Evolutionary conservation across 2,113 vertebrate species (phyloP), one percentile per base, ranked within the genome.

Genomic region (Eupsittula cactorum): DNA sequence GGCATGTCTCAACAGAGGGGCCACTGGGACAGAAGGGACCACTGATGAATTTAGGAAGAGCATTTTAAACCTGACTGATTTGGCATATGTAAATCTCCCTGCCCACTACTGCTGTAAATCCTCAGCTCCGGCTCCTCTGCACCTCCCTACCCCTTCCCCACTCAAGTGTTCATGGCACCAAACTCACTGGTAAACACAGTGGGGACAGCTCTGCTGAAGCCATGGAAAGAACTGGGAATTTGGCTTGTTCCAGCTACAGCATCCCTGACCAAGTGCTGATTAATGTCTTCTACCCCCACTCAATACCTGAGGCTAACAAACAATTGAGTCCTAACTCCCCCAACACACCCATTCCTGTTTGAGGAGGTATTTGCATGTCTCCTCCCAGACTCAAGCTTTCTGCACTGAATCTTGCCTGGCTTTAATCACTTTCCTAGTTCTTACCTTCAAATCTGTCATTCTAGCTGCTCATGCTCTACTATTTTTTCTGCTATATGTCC

Each of bases 171-270:
- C 15, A 39, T 0, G 4, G 52, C 35, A 44, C 41, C n/a, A 74
- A 57, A 41, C 6, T 62, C 41, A 37, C 5, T 16, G 4, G 1
- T 25, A 15, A 74, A 55, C 21, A 10, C 1, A 16, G 16, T 9
- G 31, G 28, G 49, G 14, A 67, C 49, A 70, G 9, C 37, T 67
- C 59, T 63, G 37, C 46, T 46, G 37, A 62, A 76, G 50, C 28
- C 50, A 63, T 0, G 0, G 21, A 20, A 82, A 63, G 21, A 3
- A 6, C 17, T 1, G 0, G 12, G 46, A 85, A 49, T 60, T 35
- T 0, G 0, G 20, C 69, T 88, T 55, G 13, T 39, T 33, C 49
- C 15, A 3, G 4, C 41, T 53, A 29, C 31, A 55, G 37, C 37
- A 39, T 37, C 23, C 10, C 47, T 15, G 12, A 59, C 28, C 63